Conservation (phyloP, 2,113 vertebrate species). For the Lamprotornis superbus region DNA sequence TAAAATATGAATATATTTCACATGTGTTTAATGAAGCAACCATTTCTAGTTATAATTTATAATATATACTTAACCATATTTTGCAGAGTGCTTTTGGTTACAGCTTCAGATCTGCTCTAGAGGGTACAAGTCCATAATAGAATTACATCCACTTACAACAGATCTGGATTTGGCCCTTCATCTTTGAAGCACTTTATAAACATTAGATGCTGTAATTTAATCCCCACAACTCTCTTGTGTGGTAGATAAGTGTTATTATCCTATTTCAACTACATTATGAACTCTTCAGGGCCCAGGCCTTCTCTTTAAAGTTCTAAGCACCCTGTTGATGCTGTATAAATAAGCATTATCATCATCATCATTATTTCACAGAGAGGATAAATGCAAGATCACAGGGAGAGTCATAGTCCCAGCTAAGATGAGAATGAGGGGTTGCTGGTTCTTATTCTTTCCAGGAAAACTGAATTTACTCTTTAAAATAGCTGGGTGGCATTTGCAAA, state of each 20-base stretch:
- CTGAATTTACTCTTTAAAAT: conserved; percentile 56
- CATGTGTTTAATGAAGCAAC: not conserved
- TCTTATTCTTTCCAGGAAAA: conserved; percentile 48
- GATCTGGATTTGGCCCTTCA: conserved; percentile 68
- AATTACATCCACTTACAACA: conserved; percentile 64
- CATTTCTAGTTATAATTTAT: not conserved
- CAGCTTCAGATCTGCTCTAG: conserved; percentile 55
- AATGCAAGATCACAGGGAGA: conserved; percentile 62
- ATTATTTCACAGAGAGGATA: conserved; percentile 62
- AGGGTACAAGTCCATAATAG: conserved; percentile 52
- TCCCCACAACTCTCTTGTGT: conserved; percentile 60
- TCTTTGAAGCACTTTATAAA: conserved; percentile 69
- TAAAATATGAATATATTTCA: not conserved
- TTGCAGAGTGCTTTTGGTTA: conserved; percentile 53
- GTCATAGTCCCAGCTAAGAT: conserved; percentile 36
- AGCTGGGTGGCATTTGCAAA: conserved; percentile 47
- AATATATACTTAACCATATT: conserved; percentile 39
- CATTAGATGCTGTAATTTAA: conserved; percentile 68
- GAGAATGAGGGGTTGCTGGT: conserved; percentile 34
- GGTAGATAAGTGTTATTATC: conserved; percentile 69
- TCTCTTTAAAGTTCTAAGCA: conserved; percentile 65
- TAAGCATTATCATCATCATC: conserved; percentile 65
- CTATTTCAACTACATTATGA: conserved; percentile 67
- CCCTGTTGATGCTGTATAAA: conserved; percentile 64
- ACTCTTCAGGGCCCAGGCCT: conserved; percentile 60